Conservation (phyloP, 2,113 vertebrate genomes). For the Zosterops pallidus region DNA sequence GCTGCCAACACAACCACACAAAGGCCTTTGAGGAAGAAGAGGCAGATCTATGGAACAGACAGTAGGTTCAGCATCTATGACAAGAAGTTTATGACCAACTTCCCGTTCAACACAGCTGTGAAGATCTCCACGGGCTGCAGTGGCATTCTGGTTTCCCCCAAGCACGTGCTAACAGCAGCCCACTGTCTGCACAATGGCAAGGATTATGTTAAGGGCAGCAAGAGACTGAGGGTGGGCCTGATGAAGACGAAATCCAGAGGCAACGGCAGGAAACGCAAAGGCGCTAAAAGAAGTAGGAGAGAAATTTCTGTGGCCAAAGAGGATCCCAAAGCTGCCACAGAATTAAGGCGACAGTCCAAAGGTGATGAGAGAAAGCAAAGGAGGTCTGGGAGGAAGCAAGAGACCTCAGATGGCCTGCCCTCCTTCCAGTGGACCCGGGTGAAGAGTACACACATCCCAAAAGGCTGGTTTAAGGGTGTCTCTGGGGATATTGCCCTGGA, state of each 20-base stretch:
- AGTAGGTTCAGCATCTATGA: conserved; percentile 93
- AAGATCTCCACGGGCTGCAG: conserved; percentile 96
- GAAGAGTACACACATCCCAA: conserved; percentile 89
- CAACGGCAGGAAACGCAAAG: conserved; percentile 60
- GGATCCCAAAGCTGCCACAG: conserved; percentile 63
- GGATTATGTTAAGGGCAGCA: conserved; percentile 87
- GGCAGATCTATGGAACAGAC: conserved; percentile 91
- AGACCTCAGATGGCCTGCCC: conserved; percentile 67
- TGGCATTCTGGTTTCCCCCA: conserved; percentile 89
- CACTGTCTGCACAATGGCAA: conserved; percentile 92
- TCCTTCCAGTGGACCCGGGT: conserved; percentile 95
- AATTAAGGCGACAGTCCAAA: conserved; percentile 66
- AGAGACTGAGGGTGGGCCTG: conserved; percentile 88
- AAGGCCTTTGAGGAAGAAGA: conserved; percentile 67
- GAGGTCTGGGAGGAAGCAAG: conserved; percentile 57
- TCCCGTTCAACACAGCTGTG: conserved; percentile 90
- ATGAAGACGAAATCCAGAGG: conserved; percentile 84
- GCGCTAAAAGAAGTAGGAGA: conserved; percentile 56
- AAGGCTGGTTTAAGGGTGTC: conserved; percentile 89
- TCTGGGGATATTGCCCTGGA: conserved; percentile 80
- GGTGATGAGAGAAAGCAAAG: conserved; percentile 56
- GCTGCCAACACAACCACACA: neutral
- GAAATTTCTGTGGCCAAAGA: conserved; percentile 50
- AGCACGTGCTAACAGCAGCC: conserved; percentile 91
- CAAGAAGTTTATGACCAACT: conserved; percentile 87